phyloP scores from a whole-genome alignment of 2,888 invertebrate genomes.

The Acronicta aceris region DNA sequence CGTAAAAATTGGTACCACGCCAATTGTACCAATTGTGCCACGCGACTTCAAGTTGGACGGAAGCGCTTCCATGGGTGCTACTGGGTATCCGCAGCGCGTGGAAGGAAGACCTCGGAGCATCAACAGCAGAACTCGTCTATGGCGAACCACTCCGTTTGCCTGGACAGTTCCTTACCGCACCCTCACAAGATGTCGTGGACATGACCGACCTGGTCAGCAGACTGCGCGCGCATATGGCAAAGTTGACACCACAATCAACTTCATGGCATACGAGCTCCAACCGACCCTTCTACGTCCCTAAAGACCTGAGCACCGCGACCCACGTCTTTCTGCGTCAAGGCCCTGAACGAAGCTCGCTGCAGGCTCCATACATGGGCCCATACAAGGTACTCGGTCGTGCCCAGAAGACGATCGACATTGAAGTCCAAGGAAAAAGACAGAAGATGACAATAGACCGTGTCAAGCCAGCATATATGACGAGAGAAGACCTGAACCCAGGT shows the following conservation, averaged over 20 bases:
- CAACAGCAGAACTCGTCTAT: conserved; percentile 48
- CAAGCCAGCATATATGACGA: conserved; percentile 33
- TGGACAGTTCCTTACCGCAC: conserved; percentile 5
- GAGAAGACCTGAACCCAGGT: too few relatives aligned
- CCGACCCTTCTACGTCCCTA: conserved; percentile 25
- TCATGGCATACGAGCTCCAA: conserved; percentile 19
- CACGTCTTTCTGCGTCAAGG: conserved; percentile 49
- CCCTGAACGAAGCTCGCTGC: conserved; percentile 31
- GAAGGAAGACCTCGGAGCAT: conserved; percentile 37
- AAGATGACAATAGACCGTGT: conserved; percentile 46
- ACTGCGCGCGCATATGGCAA: conserved; percentile 1
- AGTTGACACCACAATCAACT: conserved; percentile 8
- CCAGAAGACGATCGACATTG: conserved; percentile 13
- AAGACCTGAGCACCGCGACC: conserved; percentile 33
- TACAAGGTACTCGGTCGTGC: conserved; percentile 7
- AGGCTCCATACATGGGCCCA: conserved; percentile 23
- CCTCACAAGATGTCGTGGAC: not conserved
- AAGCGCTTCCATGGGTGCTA: too few relatives aligned
- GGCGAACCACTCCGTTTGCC: conserved; percentile 41
- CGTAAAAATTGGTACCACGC: too few relatives aligned
- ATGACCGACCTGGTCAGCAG: not conserved
- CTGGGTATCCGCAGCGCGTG: conserved; percentile 44
- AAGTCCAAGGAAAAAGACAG: not conserved
- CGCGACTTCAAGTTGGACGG: too few relatives aligned
- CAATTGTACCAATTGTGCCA: too few relatives aligned